A percentile compares a stretch with the other conserved stretches of the same genome.
Conservation (phyloP, 2,888 invertebrate genomes). For the Acheta domesticus region DNA sequence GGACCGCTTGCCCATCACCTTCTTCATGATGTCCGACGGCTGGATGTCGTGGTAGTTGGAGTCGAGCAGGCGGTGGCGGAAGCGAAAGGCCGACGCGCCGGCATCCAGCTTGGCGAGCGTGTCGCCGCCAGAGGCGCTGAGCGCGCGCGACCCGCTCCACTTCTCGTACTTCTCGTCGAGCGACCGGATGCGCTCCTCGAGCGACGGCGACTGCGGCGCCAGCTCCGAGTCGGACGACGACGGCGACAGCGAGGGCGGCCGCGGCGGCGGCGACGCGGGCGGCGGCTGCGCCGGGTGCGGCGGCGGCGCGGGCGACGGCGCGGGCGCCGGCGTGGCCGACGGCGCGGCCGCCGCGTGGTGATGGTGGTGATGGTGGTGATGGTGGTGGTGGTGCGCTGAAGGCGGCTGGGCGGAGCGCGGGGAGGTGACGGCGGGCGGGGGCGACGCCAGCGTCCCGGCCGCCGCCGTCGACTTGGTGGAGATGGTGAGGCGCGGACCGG, state of each 20-base stretch:
- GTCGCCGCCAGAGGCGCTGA: slow-evolving; percentile 56
- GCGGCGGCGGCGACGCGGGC: slow-evolving; percentile 59
- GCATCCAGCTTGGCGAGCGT: slow-evolving; percentile 54
- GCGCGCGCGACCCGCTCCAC: slow-evolving; percentile 70
- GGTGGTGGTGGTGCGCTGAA: slow-evolving; percentile 46
- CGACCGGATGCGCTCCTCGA: slow-evolving; percentile 88
- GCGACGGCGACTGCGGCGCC: slow-evolving; percentile 63
- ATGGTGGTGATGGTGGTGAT: slow-evolving; percentile 57
- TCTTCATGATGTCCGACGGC: slow-evolving; percentile 91
- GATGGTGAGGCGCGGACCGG: neutral
- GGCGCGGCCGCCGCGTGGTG: slow-evolving; percentile 47
- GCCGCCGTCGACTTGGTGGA: slow-evolving; percentile 21
- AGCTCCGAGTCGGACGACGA: slow-evolving; percentile 68
- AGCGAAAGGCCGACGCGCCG: slow-evolving; percentile 54
- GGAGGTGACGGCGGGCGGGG: slow-evolving; percentile 12
- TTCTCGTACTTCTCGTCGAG: slow-evolving; percentile 91
- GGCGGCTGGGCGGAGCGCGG: slow-evolving; percentile 36
- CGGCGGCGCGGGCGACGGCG: slow-evolving; percentile 47
- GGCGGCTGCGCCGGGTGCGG: slow-evolving; percentile 51
- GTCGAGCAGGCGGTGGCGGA: slow-evolving; percentile 72
- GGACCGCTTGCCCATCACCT: slow-evolving; percentile 84
- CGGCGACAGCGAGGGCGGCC: slow-evolving; percentile 64
- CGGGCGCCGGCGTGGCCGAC: slow-evolving; percentile 47
- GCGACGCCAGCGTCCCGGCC: neutral
- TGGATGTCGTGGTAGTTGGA: slow-evolving; percentile 77